Evolutionary conservation across 64 coral and sea anemone genomes (phyloP), one percentile per base, ranked within the genome.

Genomic region (Astreopora myriophthalma): DNA sequence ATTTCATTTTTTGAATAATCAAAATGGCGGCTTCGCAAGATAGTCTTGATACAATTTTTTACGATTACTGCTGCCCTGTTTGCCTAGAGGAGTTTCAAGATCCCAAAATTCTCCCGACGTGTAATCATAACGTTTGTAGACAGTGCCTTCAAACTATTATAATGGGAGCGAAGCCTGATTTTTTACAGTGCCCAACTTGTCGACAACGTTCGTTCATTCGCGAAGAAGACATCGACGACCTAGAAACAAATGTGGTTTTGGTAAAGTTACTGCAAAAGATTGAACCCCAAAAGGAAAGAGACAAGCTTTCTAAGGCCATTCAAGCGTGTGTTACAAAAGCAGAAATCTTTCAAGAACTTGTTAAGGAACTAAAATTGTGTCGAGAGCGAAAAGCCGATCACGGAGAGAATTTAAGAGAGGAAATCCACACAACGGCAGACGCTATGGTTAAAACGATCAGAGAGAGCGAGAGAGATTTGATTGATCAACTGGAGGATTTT

Each of bases 351-450:
- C 81, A 94, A 51, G 91, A 98, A 71, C 67, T 98, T 30, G 68
- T 94, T 22, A 46, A 80, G 10, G 96, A 94, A 71, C 79, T 94
- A 38, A 62, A 94, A 33, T 30, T 71, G 27, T 88, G 87, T 51
- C 72, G 80, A 75, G 37, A 98, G 24, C 75, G 73, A 48, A 94
- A 92, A 88, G 17, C 69, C 34, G 71, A 85, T 34, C 87, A 83
- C 55, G 89, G 88, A 49, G 61, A 80, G 71, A 40, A 22, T 32
- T 51, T 98, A 71, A 91, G 80, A 66, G 62, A 74, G 65, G 79
- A 94, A 98, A 94, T 98, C 58, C 92, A 91, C 87, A 71, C 69
- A 74, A 84, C 69, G 88, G 92, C 92, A 8, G 92, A 98, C 16
- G 80, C 34, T 27, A 24, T 98, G 7, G 86, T 98, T 5, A 75